Evolutionary conservation across 2,888 invertebrate species (phyloP), one percentile per base, ranked within the genome.

Genomic region (Stegana nigrithorax): DNA sequence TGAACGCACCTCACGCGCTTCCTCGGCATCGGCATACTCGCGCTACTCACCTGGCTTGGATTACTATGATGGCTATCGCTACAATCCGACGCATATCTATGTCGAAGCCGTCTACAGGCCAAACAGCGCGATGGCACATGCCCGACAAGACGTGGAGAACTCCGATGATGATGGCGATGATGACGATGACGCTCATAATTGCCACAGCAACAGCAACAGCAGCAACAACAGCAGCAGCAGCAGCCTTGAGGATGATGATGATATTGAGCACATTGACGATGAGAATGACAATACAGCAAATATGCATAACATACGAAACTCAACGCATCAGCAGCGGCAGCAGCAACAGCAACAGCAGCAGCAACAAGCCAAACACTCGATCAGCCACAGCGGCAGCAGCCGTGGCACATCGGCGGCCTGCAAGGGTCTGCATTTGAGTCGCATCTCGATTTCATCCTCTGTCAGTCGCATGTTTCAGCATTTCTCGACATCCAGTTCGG

Each of bases 381-480:
- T 70, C 81, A 0, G 61, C 73, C 1, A 65, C 72, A 2, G 68
- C 73, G 0, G 59, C 63, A 4, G 17, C 68, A 7, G n/a, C 14
- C 19, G 10, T 14, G 10, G 36, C 5, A 4, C 10, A 36, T 36
- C 14, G n/a, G n/a, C 36, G 4, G 10, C 72, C 63, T 10, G 73
- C 81, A 86, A 53, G 51, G 66, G 73, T 0, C 67, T 83, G 4
- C 80, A 84, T 47, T 58, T 82, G 5, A 84, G 82, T 65, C 79
- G 84, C 87, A 88, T 67, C 85, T 87, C 64, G 27, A 84, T 84
- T 32, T 89, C 90, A 2, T 88, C 89, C 0, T 90, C 91, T 23
- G 91, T 91, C 42, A 88, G 90, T 56, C 90, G 89, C 62, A 91
- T 91, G 26, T 90, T 93, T 75, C 90, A 92, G 79, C 91, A 89